A percentile compares a stretch with the other conserved stretches of the same genome.
Conservation (phyloP, 2,888 invertebrate species). For the Cataglyphis livida region DNA sequence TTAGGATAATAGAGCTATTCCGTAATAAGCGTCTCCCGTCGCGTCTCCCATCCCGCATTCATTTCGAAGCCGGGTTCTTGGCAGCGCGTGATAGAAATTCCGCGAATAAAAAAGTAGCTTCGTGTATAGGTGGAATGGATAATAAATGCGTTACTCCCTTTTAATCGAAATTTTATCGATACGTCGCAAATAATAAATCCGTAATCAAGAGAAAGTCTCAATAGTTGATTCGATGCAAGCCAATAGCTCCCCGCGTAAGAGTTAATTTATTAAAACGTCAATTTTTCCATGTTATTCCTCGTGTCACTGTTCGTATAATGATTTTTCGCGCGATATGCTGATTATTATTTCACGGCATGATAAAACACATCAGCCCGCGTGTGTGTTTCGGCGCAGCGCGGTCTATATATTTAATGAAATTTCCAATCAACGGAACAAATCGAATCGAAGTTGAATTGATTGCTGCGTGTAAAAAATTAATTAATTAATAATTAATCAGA, state of each 20-base stretch:
- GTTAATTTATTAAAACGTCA: conserved; percentile 50
- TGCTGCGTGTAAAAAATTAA: conserved; percentile 26
- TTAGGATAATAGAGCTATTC: conserved; percentile 41
- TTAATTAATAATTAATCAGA: conserved; percentile 42
- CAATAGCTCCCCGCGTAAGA: conserved; percentile 31
- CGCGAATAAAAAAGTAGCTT: conserved; percentile 9
- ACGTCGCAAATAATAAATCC: conserved; percentile 30
- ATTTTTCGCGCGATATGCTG: conserved; percentile 20
- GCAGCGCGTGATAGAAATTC: neutral
- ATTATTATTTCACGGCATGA: conserved; percentile 40
- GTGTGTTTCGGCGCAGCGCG: neutral
- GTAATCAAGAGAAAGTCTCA: conserved; percentile 48
- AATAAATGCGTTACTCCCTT: conserved; percentile 9
- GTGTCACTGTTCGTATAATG: conserved; percentile 47
- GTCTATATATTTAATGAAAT: conserved; percentile 35
- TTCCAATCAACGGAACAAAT: conserved; percentile 41
- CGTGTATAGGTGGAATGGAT: neutral
- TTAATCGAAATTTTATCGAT: conserved; percentile 36
- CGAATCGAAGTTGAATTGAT: conserved; percentile 27
- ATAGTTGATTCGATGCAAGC: conserved; percentile 7
- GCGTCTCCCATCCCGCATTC: conserved; percentile 22
- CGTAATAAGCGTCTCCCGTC: conserved; percentile 20
- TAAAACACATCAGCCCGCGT: conserved; percentile 32
- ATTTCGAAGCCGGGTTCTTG: conserved; percentile 17
- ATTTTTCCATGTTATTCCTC: conserved; percentile 36